Conservation (phyloP, 2,113 vertebrate genomes). For the Rafetus swinhoei region DNA sequence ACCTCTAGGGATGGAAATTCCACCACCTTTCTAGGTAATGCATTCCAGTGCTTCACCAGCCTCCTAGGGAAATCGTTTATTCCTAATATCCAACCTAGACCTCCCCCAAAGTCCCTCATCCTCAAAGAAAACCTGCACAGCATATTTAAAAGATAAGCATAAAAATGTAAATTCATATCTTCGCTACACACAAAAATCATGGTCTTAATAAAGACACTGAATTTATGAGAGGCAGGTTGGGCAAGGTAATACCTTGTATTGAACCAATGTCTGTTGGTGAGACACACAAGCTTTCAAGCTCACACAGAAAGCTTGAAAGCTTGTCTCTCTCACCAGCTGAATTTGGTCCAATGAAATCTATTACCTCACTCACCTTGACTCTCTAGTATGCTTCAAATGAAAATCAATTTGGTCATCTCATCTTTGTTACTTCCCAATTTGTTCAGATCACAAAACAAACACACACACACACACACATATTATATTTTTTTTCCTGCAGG, state of each 20-base stretch:
- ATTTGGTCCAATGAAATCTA: not conserved
- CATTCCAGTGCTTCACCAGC: too few relatives aligned
- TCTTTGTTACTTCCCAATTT: not conserved
- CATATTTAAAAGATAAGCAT: not conserved
- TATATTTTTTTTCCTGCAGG: too few relatives aligned
- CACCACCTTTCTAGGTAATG: too few relatives aligned
- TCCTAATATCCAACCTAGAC: too few relatives aligned
- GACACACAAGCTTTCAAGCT: not conserved
- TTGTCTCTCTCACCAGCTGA: not conserved
- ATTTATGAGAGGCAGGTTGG: not conserved
- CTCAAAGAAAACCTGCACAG: not conserved
- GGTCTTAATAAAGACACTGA: not conserved
- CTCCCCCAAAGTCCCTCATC: not conserved
- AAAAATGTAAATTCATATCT: not conserved
- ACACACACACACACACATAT: not conserved
- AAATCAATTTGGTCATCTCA: constrained; percentile 16
- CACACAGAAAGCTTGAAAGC: not conserved
- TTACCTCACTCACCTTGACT: not conserved
- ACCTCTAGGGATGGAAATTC: too few relatives aligned
- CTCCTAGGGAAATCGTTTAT: too few relatives aligned
- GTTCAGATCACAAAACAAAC: not conserved
- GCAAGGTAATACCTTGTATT: not conserved
- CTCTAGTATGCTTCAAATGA: not conserved
- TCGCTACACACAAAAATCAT: not conserved
- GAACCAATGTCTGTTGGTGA: not conserved